Base-by-base conservation (phyloP, 2,888 invertebrate genomes). In the Cylloceria caligata region DNA sequence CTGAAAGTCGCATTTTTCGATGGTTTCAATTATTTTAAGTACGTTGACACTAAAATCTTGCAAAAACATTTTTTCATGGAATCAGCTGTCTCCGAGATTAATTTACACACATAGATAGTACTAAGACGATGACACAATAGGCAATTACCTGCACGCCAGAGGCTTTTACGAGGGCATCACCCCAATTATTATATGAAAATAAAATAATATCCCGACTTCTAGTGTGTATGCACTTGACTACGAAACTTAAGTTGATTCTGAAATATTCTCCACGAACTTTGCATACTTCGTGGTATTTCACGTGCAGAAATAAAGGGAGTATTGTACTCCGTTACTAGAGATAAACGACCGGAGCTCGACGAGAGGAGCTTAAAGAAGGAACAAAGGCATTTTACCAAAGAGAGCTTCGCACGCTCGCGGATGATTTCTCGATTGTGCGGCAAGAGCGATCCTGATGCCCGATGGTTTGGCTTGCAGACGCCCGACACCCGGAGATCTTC, bases 321-420 rank as follows among this genome's bases (percentile, higher is more conserved):
- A 27, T 30, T 30, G 16, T 30, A 57, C 55, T 57, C 16, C 5
- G 16, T 1, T 27, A 16, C 30, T 57, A 27, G 27, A 57, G 30
- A 57, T 57, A 57, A 57, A 57, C 30, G 30, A 13, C 27, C 27
- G 55, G 27, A 55, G 55, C 55, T 27, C 3, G 27, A 55, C 2
- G 13, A 11, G 55, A 24, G 27, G 27, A 55, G 24, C 19, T 47
- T 47, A 24, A 24, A 24, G 11, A 49, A 49, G 24, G 49, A 49
- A 57, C 55, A 57, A 57, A 57, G 55, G 55, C 55, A 30, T 57
- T 16, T 57, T 6, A 57, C 55, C 55, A 7, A 16, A 16, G 16
- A 57, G 55, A 30, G 3, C 11, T 52, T 57, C n/a, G 55, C 6
- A n/a, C 55, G 55, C 30, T 57, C 30, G 55, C 30, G n/a, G 30